Evolutionary conservation across 2,888 invertebrate species (phyloP).

Genomic region (Altica lythri): DNA sequence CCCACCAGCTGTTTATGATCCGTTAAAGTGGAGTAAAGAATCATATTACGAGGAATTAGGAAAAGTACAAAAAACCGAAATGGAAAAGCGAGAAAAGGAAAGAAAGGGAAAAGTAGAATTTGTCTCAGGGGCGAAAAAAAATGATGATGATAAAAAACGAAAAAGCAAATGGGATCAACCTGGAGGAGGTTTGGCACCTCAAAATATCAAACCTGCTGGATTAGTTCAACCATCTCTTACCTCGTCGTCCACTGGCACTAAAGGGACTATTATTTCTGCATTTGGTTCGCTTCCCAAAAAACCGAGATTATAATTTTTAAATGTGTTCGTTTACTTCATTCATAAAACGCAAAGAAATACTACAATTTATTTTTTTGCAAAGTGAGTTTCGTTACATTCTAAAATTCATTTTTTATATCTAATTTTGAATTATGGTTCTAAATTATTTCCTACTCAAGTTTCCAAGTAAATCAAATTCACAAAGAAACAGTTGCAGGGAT

Average conservation of each 20-base stretch:
- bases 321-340: too few relatives aligned
- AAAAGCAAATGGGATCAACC: constrained; percentile 95
- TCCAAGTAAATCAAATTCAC: too few relatives aligned
- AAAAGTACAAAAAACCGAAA: constrained; percentile 85
- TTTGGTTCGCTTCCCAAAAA: constrained; percentile 91
- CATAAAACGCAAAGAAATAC: too few relatives aligned
- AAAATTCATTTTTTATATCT: too few relatives aligned
- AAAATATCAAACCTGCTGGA: constrained; percentile 67
- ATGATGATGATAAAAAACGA: constrained; percentile 79
- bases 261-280: constrained; percentile 90
- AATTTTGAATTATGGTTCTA: too few relatives aligned
- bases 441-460: too few relatives aligned
- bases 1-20: constrained; percentile 91
- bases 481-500: too few relatives aligned
- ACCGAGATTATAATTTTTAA: constrained; percentile 55
- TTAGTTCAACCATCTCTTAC: constrained; percentile 76
- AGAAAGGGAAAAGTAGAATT: constrained; percentile 86
- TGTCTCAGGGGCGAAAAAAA: constrained; percentile 68
- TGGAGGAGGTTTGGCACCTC: constrained; percentile 63
- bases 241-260: constrained; percentile 83
- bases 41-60: constrained; percentile 94
- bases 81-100: constrained; percentile 91
- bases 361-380: too few relatives aligned
- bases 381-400: too few relatives aligned
- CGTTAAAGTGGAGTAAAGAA: constrained; percentile 87